Conservation (phyloP, 2,888 invertebrate genomes). For the Diplazon laetatorius region DNA sequence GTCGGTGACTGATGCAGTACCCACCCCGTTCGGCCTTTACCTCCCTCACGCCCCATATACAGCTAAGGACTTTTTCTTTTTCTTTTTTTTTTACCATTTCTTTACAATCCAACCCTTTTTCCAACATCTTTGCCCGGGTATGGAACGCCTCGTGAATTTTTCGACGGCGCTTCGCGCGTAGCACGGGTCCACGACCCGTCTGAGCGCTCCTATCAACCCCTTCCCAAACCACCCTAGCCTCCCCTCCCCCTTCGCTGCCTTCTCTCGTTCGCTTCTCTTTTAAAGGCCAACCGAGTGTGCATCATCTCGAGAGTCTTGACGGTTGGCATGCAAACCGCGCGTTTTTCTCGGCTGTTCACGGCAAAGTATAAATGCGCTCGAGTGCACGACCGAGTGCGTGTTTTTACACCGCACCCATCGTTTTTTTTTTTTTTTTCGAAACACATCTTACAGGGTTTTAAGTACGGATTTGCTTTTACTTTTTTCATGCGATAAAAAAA, state of each 20-base stretch:
- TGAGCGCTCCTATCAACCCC: slow-evolving; percentile 26
- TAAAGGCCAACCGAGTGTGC: slow-evolving; percentile 63
- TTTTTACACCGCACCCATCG: slow-evolving; percentile 21
- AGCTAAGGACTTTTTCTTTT: slow-evolving; percentile 7
- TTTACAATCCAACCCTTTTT: slow-evolving; percentile 21
- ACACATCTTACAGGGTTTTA: background rate
- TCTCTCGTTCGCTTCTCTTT: slow-evolving; percentile 62
- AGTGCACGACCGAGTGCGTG: slow-evolving; percentile 42
- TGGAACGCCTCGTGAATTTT: slow-evolving; percentile 2
- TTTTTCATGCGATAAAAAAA: too few relatives aligned
- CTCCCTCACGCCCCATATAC: slow-evolving; percentile 39
- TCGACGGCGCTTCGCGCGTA: background rate
- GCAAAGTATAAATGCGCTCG: slow-evolving; percentile 58
- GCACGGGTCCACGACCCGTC: slow-evolving; percentile 12
- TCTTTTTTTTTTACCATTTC: slow-evolving; percentile 23
- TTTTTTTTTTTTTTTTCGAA: slow-evolving; percentile 4
- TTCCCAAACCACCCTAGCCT: background rate
- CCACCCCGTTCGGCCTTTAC: slow-evolving; percentile 55
- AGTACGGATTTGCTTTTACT: too few relatives aligned
- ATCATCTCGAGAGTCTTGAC: slow-evolving; percentile 57
- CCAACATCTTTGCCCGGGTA: slow-evolving; percentile 2
- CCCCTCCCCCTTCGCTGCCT: background rate
- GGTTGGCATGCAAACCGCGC: slow-evolving; percentile 42
- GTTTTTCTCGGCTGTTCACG: slow-evolving; percentile 43
- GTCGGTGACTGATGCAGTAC: slow-evolving; percentile 71